Evolutionary conservation across 2,113 vertebrate species (phyloP).

Genomic region (Catharus bicknelli): DNA sequence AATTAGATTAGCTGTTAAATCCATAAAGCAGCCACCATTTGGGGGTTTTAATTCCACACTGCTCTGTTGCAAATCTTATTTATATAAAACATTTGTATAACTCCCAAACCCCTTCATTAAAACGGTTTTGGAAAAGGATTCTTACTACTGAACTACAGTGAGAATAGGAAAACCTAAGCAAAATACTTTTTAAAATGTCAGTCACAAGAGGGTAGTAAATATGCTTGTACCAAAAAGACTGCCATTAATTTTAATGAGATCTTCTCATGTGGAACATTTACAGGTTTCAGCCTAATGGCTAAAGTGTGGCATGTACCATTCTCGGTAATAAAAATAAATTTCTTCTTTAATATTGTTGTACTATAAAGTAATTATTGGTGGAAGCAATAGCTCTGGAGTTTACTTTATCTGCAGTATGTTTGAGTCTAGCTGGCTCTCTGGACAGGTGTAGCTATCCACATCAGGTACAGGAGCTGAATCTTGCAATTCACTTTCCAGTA

Average conservation of each 20-base stretch:
- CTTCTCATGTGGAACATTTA: slow-evolving; percentile 9
- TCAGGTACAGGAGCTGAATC: neutral
- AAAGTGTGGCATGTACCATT: neutral
- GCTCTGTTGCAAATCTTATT: neutral
- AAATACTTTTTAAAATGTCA: slow-evolving; percentile 1
- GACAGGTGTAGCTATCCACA: neutral
- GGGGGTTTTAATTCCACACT: neutral
- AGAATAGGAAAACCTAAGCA: neutral
- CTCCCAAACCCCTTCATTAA: fast-evolving
- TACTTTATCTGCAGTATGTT: neutral
- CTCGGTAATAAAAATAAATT: neutral
- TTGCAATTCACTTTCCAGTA: neutral
- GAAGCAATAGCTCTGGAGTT: neutral
- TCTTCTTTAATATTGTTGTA: neutral
- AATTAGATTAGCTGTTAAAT: neutral
- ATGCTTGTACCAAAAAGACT: neutral
- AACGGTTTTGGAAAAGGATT: neutral
- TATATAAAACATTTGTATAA: neutral
- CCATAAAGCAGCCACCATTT: neutral
- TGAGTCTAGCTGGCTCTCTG: neutral
- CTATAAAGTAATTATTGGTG: neutral
- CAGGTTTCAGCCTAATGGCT: neutral
- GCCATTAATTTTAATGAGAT: slow-evolving; percentile 13
- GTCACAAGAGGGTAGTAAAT: neutral
- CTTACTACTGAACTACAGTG: neutral